Percentiles rank a stretch among this genome's conserved stretches.
Conservation (phyloP, 2,888 invertebrate genomes). For the Zonitis immaculata region DNA sequence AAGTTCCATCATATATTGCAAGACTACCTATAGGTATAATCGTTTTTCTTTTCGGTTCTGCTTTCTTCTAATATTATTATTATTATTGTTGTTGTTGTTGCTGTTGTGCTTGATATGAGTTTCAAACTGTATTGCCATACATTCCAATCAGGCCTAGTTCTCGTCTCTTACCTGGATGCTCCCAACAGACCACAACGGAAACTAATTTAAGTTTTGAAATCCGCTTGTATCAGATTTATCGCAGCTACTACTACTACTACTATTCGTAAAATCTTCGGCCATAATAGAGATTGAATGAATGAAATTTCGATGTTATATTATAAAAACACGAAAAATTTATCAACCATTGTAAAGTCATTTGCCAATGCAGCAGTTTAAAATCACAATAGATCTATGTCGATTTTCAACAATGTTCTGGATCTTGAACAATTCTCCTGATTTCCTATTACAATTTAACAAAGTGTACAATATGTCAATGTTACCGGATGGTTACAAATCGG, state of each 20-base stretch:
- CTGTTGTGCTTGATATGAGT: not conserved
- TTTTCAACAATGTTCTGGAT: not conserved
- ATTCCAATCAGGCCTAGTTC: constrained; percentile 29
- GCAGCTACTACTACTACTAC: constrained; percentile 22
- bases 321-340: no score
- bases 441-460: constrained; percentile 15
- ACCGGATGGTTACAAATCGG: constrained; percentile 38
- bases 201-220: constrained; percentile 44
- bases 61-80: no score
- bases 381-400: not conserved
- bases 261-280: constrained; percentile 20
- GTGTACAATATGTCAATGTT: constrained; percentile 31
- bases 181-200: constrained; percentile 37
- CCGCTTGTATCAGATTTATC: constrained; percentile 37
- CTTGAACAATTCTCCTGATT: not conserved
- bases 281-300: not conserved
- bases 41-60: not conserved
- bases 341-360: not conserved
- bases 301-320: no score
- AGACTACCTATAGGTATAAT: not conserved
- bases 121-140: constrained; percentile 28
- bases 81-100: not conserved
- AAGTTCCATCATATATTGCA: constrained; percentile 12
- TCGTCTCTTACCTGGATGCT: constrained; percentile 35
- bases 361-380: not conserved